Base-by-base conservation (phyloP, 2,888 invertebrate genomes). In the Pachydiplax longipennis region DNA sequence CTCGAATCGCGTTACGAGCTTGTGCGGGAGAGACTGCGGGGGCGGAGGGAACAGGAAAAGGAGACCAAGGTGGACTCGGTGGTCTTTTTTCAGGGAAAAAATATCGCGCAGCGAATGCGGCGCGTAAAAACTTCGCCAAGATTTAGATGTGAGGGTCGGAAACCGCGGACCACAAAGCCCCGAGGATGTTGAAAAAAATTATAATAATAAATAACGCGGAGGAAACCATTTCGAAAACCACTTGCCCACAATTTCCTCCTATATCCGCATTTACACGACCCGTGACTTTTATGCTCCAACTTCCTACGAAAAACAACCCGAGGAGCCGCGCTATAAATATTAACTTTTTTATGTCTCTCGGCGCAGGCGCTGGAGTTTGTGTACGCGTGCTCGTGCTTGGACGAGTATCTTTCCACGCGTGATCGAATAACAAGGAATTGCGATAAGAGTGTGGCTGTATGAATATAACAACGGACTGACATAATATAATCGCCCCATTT, bases 151-250 rank as follows among this genome's bases (percentile, higher is more conserved):
- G 87, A 87, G 87, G 58, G 37, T 37, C 61, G 37, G 87, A 87
- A 87, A 87, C 87, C 87, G 87, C 87, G 37, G 87, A 87, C 87
- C 87, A 12, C 87, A 87, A 65, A 61, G 87, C 18, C 87, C 37
- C 61, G 18, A 87, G 61, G 87, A 53, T 37, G 87, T 87, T 37
- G 61, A 61, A 87, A 53, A 81, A 25, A 82, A n/a, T 25, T 82
- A 82, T 37, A 82, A 15, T 22, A 61, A 87, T 61, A 87, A n/a
- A 40, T 22, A 87, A 87, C 61, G 87, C n/a, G 87, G 18, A 40
- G 37, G 58, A 83, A 83, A 83, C 37, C 87, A 37, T 65, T 87
- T 87, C 37, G 58, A 58, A 87, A 87, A 87, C 87, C 87, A 61
- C 87, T 61, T 61, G 48, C 40, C 61, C 87, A 37, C 87, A 87